phyloP scores from a whole-genome alignment of 2,888 invertebrate genomes.

The Tachina lurida region DNA sequence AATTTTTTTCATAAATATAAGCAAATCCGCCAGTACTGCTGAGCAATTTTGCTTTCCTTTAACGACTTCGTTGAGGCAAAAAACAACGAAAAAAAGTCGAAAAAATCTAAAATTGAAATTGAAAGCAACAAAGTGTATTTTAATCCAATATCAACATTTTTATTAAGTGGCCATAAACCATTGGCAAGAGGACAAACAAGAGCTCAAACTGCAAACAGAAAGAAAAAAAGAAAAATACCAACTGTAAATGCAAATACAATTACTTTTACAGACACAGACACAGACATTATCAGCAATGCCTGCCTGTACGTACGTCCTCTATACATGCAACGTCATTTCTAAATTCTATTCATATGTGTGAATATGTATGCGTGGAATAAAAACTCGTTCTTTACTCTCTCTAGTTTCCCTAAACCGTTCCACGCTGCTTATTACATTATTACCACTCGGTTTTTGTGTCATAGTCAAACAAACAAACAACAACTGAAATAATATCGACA shows the following conservation, averaged over 20 bases:
- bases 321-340: slow-evolving; percentile 10
- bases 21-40: slow-evolving; percentile 16
- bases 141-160: slow-evolving; percentile 62
- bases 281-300: slow-evolving; percentile 29
- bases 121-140: slow-evolving; percentile 49
- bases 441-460: background rate
- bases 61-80: background rate
- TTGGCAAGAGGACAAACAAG: slow-evolving; percentile 25
- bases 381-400: background rate
- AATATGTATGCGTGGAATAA: background rate
- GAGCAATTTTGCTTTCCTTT: slow-evolving; percentile 24
- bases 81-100: too few species aligned
- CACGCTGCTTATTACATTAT: background rate
- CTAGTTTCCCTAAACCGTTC: too few species aligned
- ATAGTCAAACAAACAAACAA: slow-evolving; percentile 4
- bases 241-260: slow-evolving; percentile 35
- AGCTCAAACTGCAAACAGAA: background rate
- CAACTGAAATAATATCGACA: slow-evolving; percentile 64
- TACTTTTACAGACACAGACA: slow-evolving; percentile 25
- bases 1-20: slow-evolving; percentile 28
- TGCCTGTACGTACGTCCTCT: background rate
- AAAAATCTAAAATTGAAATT: background rate
- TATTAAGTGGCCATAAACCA: slow-evolving; percentile 60
- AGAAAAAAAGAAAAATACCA: background rate
- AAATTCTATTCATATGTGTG: background rate